Evolutionary conservation across 2,888 invertebrate genomes (phyloP).

Genomic region (Orthosia cruda): DNA sequence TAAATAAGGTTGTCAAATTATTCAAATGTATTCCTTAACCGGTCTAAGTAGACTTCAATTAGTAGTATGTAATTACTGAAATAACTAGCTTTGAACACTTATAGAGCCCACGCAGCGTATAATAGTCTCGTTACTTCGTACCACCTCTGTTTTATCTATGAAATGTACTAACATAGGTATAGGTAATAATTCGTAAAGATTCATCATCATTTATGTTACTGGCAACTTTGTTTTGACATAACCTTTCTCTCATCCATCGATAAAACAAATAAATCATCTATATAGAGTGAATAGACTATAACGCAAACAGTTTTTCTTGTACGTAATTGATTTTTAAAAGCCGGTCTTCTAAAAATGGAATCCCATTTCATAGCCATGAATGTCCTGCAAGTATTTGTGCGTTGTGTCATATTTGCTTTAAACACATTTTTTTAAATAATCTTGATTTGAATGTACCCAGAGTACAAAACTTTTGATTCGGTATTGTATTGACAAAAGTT

Average conservation of each 20-base stretch:
- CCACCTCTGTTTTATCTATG: slow-evolving; percentile 64
- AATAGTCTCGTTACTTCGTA: slow-evolving; percentile 81
- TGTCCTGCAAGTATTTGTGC: too few relatives aligned
- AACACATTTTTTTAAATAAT: accelerated
- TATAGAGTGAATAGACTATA: background rate
- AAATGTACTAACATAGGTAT: slow-evolving; percentile 19
- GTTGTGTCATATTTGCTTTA: background rate
- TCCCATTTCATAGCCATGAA: background rate
- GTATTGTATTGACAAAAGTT: background rate
- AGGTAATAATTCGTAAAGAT: slow-evolving; percentile 19
- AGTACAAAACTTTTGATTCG: background rate
- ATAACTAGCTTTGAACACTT: slow-evolving; percentile 74
- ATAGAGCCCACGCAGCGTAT: slow-evolving; percentile 76
- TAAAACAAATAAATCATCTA: background rate
- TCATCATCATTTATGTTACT: slow-evolving; percentile 24
- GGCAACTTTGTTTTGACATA: slow-evolving; percentile 12
- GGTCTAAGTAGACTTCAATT: slow-evolving; percentile 78
- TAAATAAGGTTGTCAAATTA: slow-evolving; percentile 62
- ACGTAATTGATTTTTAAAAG: background rate
- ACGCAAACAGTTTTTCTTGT: background rate
- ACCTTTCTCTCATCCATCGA: background rate
- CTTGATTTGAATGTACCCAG: background rate
- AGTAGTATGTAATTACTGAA: slow-evolving; percentile 79
- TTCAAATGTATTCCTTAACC: slow-evolving; percentile 64
- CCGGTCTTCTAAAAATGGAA: background rate